A percentile compares a stretch with the other conserved stretches of the same genome.
phyloP scores from a whole-genome alignment of 2,113 vertebrate species.

The Nerophis ophidion region DNA sequence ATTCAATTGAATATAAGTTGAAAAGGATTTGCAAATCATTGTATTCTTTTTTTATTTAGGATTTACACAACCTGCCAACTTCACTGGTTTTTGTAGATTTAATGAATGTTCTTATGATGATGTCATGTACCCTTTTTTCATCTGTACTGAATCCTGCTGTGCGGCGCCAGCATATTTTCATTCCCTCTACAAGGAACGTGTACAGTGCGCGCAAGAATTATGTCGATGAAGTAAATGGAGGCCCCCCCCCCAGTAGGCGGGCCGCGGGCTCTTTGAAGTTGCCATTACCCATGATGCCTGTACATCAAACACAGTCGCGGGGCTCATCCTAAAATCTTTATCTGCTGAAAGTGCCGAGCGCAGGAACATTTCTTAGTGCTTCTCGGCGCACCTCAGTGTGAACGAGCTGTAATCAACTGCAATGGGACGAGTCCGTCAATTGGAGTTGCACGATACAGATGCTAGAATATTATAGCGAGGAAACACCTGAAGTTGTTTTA shows the following conservation, averaged over 20 bases:
- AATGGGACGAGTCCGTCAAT: not conserved
- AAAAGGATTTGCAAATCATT: too few species aligned
- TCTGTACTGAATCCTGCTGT: slow-evolving; percentile 19
- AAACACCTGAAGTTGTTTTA: too few species aligned
- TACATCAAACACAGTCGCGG: slow-evolving; percentile 65
- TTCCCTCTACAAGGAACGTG: slow-evolving; percentile 34
- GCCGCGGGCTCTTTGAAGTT: slow-evolving; percentile 66
- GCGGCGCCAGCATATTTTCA: slow-evolving; percentile 7
- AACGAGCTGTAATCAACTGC: not conserved
- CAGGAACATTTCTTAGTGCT: too few species aligned
- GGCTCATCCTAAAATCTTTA: slow-evolving; percentile 63
- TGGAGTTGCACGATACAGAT: too few species aligned
- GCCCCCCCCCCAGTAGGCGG: slow-evolving; percentile 55
- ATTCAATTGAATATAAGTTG: too few species aligned
- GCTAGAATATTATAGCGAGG: too few species aligned
- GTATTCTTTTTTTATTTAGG: too few species aligned
- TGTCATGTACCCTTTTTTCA: slow-evolving; percentile 1
- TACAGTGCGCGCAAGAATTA: slow-evolving; percentile 40
- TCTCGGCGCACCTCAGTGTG: not conserved
- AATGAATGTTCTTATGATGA: slow-evolving; percentile 17
- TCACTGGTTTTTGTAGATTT: too few species aligned
- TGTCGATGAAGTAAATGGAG: slow-evolving; percentile 61
- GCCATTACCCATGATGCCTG: slow-evolving; percentile 60
- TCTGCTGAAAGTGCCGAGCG: not conserved
- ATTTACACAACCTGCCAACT: too few species aligned